Evolutionary conservation across 2,797 vertebrate genomes (phyloP).

Genomic region (Silurus lanzhouensis): DNA sequence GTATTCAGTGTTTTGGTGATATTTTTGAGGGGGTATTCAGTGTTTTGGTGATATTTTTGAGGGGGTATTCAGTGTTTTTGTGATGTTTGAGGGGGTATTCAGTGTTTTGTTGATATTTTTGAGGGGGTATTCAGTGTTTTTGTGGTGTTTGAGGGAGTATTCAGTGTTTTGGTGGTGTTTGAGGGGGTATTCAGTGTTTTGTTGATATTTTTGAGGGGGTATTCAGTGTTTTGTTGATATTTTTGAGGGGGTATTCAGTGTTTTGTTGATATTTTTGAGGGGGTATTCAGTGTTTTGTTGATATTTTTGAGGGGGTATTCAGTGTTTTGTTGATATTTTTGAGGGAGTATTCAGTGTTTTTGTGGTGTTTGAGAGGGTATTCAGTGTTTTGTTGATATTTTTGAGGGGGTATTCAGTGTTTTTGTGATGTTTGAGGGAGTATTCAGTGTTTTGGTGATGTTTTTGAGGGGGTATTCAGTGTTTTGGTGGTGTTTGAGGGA

Average conservation of each 20-base stretch:
- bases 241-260: neutral
- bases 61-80: neutral
- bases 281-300: too few species aligned
- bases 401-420: too few species aligned
- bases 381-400: too few species aligned
- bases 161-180: neutral
- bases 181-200: neutral
- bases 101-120: neutral
- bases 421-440: neutral
- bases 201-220: neutral
- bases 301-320: neutral
- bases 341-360: neutral
- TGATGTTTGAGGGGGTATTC: too few species aligned
- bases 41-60: neutral
- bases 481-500: neutral
- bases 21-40: too few species aligned
- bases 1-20: too few species aligned
- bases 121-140: neutral
- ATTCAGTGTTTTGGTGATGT: neutral
- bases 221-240: too few species aligned
- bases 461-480: neutral
- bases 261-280: too few species aligned
- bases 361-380: neutral
- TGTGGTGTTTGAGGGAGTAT: too few species aligned
- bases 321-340: neutral